Evolutionary conservation across 2,888 invertebrate species (phyloP).

Genomic region (Acanthosepion lycidas): DNA sequence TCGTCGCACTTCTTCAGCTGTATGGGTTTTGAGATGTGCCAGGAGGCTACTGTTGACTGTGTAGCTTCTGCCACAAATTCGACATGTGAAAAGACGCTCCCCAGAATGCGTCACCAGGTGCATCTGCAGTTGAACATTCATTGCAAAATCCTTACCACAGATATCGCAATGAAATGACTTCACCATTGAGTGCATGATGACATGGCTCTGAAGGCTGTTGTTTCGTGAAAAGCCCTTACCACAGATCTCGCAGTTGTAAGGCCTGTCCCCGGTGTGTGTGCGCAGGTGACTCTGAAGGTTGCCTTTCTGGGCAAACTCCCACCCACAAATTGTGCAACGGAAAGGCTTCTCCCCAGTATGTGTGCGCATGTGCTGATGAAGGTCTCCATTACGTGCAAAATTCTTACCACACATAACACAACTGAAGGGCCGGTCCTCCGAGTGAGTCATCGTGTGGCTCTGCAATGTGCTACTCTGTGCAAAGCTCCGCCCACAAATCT

Average conservation of each 20-base stretch:
- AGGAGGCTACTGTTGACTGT: conserved; percentile 34
- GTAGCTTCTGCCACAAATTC: conserved; percentile 1
- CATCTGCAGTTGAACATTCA: background rate
- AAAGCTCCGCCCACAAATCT: background rate
- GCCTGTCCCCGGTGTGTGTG: background rate
- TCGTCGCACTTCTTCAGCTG: background rate
- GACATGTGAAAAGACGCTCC: background rate
- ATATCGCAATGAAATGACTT: background rate
- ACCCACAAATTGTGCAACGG: background rate
- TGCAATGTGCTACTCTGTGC: background rate
- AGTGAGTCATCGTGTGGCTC: background rate
- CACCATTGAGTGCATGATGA: background rate
- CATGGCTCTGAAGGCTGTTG: background rate
- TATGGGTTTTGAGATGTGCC: conserved; percentile 13
- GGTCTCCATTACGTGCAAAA: background rate
- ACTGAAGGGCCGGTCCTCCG: background rate
- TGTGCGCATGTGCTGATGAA: background rate
- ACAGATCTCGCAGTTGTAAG: background rate
- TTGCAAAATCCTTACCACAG: background rate
- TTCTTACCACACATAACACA: background rate
- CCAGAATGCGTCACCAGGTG: background rate
- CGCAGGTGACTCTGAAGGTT: background rate
- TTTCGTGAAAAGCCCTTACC: background rate
- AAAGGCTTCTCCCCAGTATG: conserved; percentile 24
- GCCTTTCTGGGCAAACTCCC: background rate